Evolutionary conservation across 2,113 vertebrate genomes (phyloP).

Genomic region (Diadophis punctatus): DNA sequence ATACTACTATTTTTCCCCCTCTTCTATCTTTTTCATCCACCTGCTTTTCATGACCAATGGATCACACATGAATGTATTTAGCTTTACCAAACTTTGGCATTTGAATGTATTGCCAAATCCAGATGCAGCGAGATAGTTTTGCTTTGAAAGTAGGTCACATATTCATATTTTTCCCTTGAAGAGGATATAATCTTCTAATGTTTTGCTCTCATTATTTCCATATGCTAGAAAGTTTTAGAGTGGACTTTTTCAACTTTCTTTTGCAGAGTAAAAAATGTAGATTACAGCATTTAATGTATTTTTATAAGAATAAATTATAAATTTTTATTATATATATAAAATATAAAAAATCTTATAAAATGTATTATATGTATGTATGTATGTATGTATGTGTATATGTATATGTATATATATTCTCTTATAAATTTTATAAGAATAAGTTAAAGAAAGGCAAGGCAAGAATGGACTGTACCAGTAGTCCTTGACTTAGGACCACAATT

Average conservation of each 20-base stretch:
- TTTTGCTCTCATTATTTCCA: not conserved
- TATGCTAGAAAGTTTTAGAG: not conserved
- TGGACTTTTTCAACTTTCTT: not conserved
- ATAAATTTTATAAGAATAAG: not conserved
- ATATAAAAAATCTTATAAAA: not conserved
- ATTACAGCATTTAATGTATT: not conserved
- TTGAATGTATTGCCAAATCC: not conserved
- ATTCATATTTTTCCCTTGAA: not conserved
- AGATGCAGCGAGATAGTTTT: not conserved
- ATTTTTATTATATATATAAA: not conserved
- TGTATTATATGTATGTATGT: no score
- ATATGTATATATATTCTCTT: no score
- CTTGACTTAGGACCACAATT: not conserved
- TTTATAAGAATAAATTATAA: not conserved
- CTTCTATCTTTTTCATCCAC: not conserved
- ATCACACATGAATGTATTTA: not conserved
- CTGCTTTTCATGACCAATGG: not conserved
- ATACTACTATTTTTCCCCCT: not conserved
- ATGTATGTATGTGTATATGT: no score
- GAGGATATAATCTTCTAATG: not conserved
- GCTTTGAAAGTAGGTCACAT: not conserved
- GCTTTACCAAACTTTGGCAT: not conserved
- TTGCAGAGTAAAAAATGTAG: not conserved
- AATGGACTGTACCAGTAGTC: not conserved
- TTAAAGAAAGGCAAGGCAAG: not conserved